A percentile compares a stretch with the other conserved stretches of the same genome.
Evolutionary conservation across 2,797 vertebrate species (phyloP).

Genomic region (Echeneis naucrates): DNA sequence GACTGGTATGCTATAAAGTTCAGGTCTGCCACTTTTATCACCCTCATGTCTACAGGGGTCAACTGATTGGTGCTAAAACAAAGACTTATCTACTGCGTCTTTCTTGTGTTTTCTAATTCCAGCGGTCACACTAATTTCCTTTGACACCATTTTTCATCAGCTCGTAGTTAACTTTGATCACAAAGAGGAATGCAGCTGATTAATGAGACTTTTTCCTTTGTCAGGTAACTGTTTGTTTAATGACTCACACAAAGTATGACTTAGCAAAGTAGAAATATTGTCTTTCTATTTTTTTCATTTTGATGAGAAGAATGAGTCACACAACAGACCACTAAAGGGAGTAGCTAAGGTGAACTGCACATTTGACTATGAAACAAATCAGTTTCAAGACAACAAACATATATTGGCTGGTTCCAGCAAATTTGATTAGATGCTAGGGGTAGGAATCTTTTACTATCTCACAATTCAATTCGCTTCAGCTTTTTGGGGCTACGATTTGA

Average conservation of each 20-base stretch:
- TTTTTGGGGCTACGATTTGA: too few relatives aligned
- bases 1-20: slow-evolving; percentile 2
- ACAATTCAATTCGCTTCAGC: too few relatives aligned
- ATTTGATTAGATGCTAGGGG: neutral
- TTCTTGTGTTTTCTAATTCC: slow-evolving; percentile 4
- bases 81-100: neutral
- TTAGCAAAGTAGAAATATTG: slow-evolving; percentile 45
- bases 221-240: slow-evolving; percentile 16
- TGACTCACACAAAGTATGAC: slow-evolving; percentile 36
- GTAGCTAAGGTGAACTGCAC: slow-evolving; percentile 15
- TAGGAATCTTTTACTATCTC: too few relatives aligned
- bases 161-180: slow-evolving; percentile 23
- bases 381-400: neutral
- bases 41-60: neutral
- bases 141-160: slow-evolving; percentile 18
- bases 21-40: neutral
- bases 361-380: slow-evolving; percentile 14
- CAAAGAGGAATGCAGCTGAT: slow-evolving; percentile 6
- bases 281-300: slow-evolving; percentile 21
- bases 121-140: slow-evolving; percentile 22
- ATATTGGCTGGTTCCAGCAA: neutral
- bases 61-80: neutral
- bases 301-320: slow-evolving; percentile 5
- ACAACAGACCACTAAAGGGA: neutral
- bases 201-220: slow-evolving; percentile 20